Evolutionary conservation across 2,113 vertebrate genomes (phyloP).

Genomic region (Pomatostomus ruficeps): DNA sequence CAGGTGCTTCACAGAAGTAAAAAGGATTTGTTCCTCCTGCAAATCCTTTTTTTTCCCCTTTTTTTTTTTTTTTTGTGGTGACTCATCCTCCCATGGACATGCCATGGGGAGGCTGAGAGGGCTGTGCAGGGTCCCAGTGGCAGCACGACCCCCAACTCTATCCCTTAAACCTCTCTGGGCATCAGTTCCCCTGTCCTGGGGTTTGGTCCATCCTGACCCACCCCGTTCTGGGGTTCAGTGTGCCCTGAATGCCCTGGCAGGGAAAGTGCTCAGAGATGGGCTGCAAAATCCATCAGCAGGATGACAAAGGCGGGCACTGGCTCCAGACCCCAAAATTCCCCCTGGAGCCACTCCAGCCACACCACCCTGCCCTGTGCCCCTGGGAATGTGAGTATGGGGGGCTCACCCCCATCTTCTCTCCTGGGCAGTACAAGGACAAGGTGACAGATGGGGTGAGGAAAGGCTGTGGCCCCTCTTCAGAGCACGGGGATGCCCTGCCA

Average conservation of each 20-base stretch:
- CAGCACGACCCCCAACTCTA: background rate
- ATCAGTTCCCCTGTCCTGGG: background rate
- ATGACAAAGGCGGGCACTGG: fast-evolving
- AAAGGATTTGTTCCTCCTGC: constrained; percentile 13
- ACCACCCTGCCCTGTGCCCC: background rate
- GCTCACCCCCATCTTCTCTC: background rate
- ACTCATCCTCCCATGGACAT: background rate
- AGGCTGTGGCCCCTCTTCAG: background rate
- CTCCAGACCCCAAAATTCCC: background rate
- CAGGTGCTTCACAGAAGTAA: background rate
- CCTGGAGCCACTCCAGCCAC: too few relatives aligned
- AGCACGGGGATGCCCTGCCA: background rate
- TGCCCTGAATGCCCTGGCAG: background rate
- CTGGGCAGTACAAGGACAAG: background rate
- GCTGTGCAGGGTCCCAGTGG: background rate
- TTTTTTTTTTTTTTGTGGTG: background rate
- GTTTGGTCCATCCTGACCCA: background rate
- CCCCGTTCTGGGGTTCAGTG: background rate
- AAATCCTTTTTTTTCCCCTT: background rate
- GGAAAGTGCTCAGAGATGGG: background rate
- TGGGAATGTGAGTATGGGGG: background rate
- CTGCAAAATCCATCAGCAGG: background rate
- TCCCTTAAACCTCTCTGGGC: background rate
- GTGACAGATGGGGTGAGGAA: fast-evolving
- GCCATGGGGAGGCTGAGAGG: fast-evolving